Conservation (phyloP, 2,888 invertebrate genomes). For the Julus scanicus region DNA sequence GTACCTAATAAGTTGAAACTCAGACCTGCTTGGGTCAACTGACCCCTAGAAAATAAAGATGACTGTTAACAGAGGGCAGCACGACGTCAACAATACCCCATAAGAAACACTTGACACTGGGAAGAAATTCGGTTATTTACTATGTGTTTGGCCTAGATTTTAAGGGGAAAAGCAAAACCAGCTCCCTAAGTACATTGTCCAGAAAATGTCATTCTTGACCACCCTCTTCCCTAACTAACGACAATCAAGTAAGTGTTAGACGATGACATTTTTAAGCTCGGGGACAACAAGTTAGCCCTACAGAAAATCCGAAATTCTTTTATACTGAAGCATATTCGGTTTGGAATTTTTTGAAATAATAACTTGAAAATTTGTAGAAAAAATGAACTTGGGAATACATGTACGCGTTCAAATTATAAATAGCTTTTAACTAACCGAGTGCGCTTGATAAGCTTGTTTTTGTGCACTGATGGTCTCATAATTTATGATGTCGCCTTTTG, state of each 20-base stretch:
- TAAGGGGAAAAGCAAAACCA: constrained; percentile 4
- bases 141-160: constrained; percentile 32
- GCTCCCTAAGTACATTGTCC: constrained; percentile 45
- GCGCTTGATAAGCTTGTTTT: constrained; percentile 1
- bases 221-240: constrained; percentile 29
- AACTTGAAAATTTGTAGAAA: neutral
- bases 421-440: neutral
- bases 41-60: constrained; percentile 6
- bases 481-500: constrained; percentile 45
- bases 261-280: neutral
- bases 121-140: constrained; percentile 38
- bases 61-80: constrained; percentile 40
- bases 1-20: too few relatives aligned
- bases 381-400: neutral
- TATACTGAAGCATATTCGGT: neutral
- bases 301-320: neutral
- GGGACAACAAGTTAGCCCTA: neutral
- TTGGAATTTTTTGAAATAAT: neutral
- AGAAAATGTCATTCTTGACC: constrained; percentile 44
- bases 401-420: constrained; percentile 29
- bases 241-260: constrained; percentile 37
- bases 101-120: neutral
- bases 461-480: neutral
- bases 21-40: neutral
- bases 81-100: constrained; percentile 9